phyloP scores from a whole-genome alignment of 2,888 invertebrate species.

The Dasysyrphus albostriatus region DNA sequence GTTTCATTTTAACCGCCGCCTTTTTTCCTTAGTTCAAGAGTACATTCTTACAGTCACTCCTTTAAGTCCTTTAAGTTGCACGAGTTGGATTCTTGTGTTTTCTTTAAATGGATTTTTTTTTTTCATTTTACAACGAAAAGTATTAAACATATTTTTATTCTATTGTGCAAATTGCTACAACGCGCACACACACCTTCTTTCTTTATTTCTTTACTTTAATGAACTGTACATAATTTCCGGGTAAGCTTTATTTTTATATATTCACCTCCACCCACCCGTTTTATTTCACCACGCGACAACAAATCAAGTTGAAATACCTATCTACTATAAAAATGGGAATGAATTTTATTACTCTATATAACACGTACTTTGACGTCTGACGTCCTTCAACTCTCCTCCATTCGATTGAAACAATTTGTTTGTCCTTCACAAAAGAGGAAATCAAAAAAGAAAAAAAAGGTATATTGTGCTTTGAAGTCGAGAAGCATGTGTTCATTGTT shows the following conservation, averaged over 20 bases:
- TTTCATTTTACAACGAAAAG: too few species aligned
- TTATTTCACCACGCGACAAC: slow-evolving; percentile 42
- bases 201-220: slow-evolving; percentile 19
- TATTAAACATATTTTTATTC: not conserved
- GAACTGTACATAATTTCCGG: slow-evolving; percentile 62
- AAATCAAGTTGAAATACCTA: slow-evolving; percentile 38
- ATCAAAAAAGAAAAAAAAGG: slow-evolving; percentile 6
- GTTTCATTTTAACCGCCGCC: too few species aligned
- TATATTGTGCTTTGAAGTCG: slow-evolving; percentile 32
- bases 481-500: slow-evolving; percentile 57
- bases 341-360: not conserved
- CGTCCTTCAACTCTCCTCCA: slow-evolving; percentile 29
- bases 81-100: too few species aligned
- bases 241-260: slow-evolving; percentile 51
- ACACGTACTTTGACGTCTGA: slow-evolving; percentile 6
- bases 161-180: not conserved
- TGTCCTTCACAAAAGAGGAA: slow-evolving; percentile 61
- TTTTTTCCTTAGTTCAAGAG: too few species aligned
- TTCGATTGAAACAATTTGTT: slow-evolving; percentile 19
- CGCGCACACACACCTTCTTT: slow-evolving; percentile 13
- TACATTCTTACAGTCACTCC: too few species aligned
- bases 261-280: slow-evolving; percentile 44
- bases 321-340: not conserved
- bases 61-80: too few species aligned
- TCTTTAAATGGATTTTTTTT: too few species aligned